Base-by-base conservation (phyloP, 1,140 invertebrate species). In the Drosophila insularis region DNA sequence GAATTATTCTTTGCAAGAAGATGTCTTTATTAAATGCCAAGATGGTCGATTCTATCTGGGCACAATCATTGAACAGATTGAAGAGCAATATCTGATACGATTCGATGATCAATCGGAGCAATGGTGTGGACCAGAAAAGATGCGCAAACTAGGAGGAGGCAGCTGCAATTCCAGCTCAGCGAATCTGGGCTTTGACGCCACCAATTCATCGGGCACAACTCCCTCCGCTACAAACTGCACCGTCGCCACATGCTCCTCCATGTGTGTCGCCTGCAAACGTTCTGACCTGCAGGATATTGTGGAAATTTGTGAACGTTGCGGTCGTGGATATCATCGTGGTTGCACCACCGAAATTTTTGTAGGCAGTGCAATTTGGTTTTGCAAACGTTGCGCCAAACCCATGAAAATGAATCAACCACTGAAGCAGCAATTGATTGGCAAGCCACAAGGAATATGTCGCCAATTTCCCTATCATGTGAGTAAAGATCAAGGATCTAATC, bases 31-130 rank as follows among this genome's bases (percentile, higher is more conserved):
- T 10, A 95, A 95, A 79, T 95, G 95, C 73, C 96, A 96, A 90
- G 96, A 97, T 94, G 96, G 96, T 32, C 94, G 96, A 90, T 97
- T 95, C 93, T 97, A 97, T 92, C 94, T 97, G 91, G 97, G 97
- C 89, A 95, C 94, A 64, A 93, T 96, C 74, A 94, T 96, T 17
- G 96, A 97, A 82, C 92, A 93, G 67, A 93, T 94, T 7, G 93
- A 94, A 72, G 94, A 96, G 74, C 94, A 95, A 84, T 98, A 96
- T 92, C 94, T 96, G 62, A 94, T 98, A 32, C 96, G 96, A 90
- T 98, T 97, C 93, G 96, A 96, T 78, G 97, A 98, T 91, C 95
- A 96, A 73, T 98, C 97, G 21, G 95, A 97, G 77, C 94, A 95
- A 72, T 98, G 96, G 97, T 96, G 96, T n/a, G 93, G 94, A 27